phyloP scores from a whole-genome alignment of 2,888 invertebrate species.

The Psococerastis gibbosa region DNA sequence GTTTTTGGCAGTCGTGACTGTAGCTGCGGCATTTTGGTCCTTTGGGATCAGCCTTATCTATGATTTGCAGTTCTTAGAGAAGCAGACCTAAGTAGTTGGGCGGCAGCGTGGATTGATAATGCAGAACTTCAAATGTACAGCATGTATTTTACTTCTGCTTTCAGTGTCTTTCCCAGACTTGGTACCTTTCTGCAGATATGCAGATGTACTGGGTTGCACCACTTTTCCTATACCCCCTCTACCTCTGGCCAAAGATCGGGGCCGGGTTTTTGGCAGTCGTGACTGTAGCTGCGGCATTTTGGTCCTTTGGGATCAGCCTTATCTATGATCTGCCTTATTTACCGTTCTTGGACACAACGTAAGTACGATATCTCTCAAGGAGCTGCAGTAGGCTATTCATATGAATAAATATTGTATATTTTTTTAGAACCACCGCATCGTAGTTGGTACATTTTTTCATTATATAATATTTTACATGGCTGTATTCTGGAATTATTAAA shows the following conservation, averaged over 20 bases:
- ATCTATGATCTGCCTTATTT: conserved; percentile 23
- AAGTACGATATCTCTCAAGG: no score
- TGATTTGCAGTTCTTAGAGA: no score
- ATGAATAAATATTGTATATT: no score
- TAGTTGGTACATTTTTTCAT: no score
- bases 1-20: conserved; percentile 18
- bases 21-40: conserved; percentile 21
- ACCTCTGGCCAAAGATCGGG: conserved; percentile 23
- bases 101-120: conserved; percentile 30
- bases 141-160: conserved; percentile 46
- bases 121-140: conserved; percentile 44
- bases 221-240: conserved; percentile 29
- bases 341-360: no score
- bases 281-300: conserved; percentile 21
- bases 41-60: conserved; percentile 23
- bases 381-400: no score
- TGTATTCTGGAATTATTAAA: no score
- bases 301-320: conserved; percentile 22
- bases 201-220: conserved; percentile 36
- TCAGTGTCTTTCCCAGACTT: conserved; percentile 31
- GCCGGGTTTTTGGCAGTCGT: conserved; percentile 19
- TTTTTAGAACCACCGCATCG: no score
- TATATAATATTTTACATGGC: no score
- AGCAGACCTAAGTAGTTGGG: conserved; percentile 20
- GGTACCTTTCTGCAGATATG: conserved; percentile 37